phyloP scores from a whole-genome alignment of 1,140 invertebrate species.

The Pseudomyrmex cubaensis region DNA sequence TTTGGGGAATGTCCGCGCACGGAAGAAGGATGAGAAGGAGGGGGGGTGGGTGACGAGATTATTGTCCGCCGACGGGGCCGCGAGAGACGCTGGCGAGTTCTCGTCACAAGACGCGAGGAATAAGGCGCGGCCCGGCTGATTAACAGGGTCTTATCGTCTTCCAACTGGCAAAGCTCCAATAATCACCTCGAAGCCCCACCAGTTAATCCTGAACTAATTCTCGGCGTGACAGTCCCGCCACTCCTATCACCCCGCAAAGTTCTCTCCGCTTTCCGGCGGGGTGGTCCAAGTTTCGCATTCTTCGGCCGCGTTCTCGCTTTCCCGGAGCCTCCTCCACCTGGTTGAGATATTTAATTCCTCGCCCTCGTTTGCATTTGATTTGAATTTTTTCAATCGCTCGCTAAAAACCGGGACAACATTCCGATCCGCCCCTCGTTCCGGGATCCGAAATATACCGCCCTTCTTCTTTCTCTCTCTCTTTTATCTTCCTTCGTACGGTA shows the following conservation, averaged over 20 bases:
- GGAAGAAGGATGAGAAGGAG: background rate
- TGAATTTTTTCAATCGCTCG: constrained; percentile 72
- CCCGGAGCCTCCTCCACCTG: background rate
- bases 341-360: constrained; percentile 75
- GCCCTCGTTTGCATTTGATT: constrained; percentile 76
- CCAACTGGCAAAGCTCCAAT: constrained; percentile 81
- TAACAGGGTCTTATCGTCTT: constrained; percentile 81
- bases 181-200: constrained; percentile 81
- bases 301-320: constrained; percentile 28
- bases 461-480: background rate
- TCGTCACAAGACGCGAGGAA: constrained; percentile 55
- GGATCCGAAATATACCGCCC: constrained; percentile 16
- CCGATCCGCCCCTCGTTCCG: constrained; percentile 35
- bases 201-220: constrained; percentile 82
- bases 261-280: background rate
- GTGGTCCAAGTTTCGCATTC: constrained; percentile 34
- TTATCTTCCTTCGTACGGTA: background rate
- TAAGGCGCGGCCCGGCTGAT: constrained; percentile 74
- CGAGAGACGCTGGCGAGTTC: constrained; percentile 42
- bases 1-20: constrained; percentile 59
- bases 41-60: constrained; percentile 40
- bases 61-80: constrained; percentile 50
- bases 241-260: constrained; percentile 64
- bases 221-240: constrained; percentile 75
- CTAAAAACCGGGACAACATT: constrained; percentile 64